Percentiles rank a stretch among this genome's conserved stretches.
Evolutionary conservation across 1,140 invertebrate genomes (phyloP).

Genomic region (Microplitis demolitor): DNA sequence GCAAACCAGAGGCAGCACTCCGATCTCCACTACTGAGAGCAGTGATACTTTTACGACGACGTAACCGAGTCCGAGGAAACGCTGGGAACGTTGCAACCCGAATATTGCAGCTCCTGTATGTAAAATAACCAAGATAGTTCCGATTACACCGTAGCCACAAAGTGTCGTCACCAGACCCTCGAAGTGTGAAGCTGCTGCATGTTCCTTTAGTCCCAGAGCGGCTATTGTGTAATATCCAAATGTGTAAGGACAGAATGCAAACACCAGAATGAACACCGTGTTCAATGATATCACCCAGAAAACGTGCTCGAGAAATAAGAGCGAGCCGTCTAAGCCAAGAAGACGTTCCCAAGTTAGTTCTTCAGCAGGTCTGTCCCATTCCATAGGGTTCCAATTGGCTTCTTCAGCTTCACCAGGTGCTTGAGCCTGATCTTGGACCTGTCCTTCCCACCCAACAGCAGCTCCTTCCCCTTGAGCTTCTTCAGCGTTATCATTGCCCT

Average conservation of each 20-base stretch:
- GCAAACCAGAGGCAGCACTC: conserved; percentile 93
- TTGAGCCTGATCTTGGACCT: conserved; percentile 51
- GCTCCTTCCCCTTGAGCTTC: conserved; percentile 42
- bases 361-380: conserved; percentile 96
- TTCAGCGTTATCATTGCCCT: conserved; percentile 55
- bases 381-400: conserved; percentile 97
- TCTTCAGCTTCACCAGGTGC: conserved; percentile 75
- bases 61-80: conserved; percentile 91
- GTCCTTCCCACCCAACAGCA: conserved; percentile 23
- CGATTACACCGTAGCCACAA: conserved; percentile 91
- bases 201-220: conserved; percentile 76
- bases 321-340: conserved; percentile 93
- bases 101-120: conserved; percentile 80
- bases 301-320: conserved; percentile 97
- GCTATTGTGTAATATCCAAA: conserved; percentile 87
- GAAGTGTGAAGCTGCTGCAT: conserved; percentile 82
- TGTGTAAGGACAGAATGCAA: conserved; percentile 95
- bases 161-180: conserved; percentile 91
- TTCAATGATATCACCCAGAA: conserved; percentile 99
- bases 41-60: conserved; percentile 96
- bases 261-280: conserved; percentile 89
- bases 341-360: conserved; percentile 98
- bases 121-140: conserved; percentile 80
- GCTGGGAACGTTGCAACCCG: conserved; percentile 78
- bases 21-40: conserved; percentile 92